A percentile compares a stretch with the other conserved stretches of the same genome.
Evolutionary conservation across 2,888 invertebrate species (phyloP).

Genomic region (Toxonevra muliebris): DNA sequence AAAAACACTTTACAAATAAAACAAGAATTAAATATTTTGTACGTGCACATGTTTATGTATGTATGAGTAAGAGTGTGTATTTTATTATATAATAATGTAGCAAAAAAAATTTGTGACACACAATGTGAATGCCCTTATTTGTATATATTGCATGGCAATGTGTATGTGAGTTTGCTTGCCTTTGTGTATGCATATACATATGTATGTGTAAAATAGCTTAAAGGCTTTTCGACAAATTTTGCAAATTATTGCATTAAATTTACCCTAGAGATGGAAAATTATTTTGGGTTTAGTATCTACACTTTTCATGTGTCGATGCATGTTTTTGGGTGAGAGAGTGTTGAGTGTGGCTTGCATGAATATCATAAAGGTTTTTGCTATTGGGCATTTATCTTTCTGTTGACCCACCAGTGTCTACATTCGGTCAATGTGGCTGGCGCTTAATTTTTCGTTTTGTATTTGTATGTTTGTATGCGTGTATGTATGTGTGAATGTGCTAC

Average conservation of each 20-base stretch:
- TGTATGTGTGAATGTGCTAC: neutral
- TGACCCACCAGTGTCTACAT: neutral
- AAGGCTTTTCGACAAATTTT: slow-evolving; percentile 58
- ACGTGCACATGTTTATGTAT: too few relatives aligned
- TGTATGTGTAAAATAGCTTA: slow-evolving; percentile 43
- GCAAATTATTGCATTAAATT: slow-evolving; percentile 60
- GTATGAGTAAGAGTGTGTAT: neutral
- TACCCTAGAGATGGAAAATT: slow-evolving; percentile 49
- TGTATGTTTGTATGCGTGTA: slow-evolving; percentile 3
- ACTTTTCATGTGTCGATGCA: too few relatives aligned
- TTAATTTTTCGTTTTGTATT: slow-evolving; percentile 4
- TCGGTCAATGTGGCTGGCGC: too few relatives aligned
- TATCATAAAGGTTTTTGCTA: neutral
- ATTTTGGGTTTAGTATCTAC: neutral
- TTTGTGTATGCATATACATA: slow-evolving; percentile 35
- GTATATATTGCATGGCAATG: neutral
- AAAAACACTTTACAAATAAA: too few relatives aligned
- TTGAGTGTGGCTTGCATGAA: too few relatives aligned
- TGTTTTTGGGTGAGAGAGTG: too few relatives aligned
- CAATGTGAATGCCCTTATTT: slow-evolving; percentile 7
- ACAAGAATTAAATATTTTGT: too few relatives aligned
- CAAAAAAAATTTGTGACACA: slow-evolving; percentile 2
- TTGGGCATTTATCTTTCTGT: neutral
- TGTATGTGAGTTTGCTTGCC: slow-evolving; percentile 18
- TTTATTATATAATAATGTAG: slow-evolving; percentile 4